Base-by-base conservation (phyloP, 2,797 vertebrate species). In the Hafferia zeledoni region DNA sequence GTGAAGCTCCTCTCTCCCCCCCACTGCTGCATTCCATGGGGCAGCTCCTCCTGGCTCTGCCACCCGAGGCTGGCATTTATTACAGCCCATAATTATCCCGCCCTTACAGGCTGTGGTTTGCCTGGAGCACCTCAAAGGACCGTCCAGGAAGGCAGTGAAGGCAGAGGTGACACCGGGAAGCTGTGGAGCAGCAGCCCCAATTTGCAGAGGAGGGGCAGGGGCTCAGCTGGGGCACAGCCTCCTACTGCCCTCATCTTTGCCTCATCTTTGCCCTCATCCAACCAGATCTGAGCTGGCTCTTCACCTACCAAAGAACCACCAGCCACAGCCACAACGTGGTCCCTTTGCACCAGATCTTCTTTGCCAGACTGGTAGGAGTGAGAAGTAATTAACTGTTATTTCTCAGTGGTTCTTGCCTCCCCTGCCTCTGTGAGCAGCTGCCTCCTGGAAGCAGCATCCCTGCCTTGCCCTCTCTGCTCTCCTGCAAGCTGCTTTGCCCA, bases 381-480 rank as follows among this genome's bases (percentile, higher is more conserved):
- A 87, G 74, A 30, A 87, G 63, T 91, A 89, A 94, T 90, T 83
- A 78, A 86, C 52, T 20, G 44, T 70, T 93, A 37, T 63, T 93
- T 90, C 83, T 87, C 44, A 6, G 78, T 59, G 23, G 53, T 67
- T 90, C 57, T 43, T 89, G 44, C 86, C 84, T 82, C 63, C 67
- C 57, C 55, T 81, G 70, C 70, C 67, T 76, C 87, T 91, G 49
- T 16, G 18, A 95, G 81, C 83, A 87, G 78, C 86, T 89, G 83
- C 53, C 83, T 93, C 88, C 81, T 89, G 81, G 59, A 72, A 90
- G 59, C 78, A 92, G 67, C 82, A 84, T 82, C 94, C 78, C 61
- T 63, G 50, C 13, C 4, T 61, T 69, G 87, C 72, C 85, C 90
- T 91, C 86, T 57, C 76, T 83, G 63, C 91, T 94, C 72, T 65